Base-by-base conservation (phyloP, 1,140 invertebrate species). In the Atopsyche davidsoni region DNA sequence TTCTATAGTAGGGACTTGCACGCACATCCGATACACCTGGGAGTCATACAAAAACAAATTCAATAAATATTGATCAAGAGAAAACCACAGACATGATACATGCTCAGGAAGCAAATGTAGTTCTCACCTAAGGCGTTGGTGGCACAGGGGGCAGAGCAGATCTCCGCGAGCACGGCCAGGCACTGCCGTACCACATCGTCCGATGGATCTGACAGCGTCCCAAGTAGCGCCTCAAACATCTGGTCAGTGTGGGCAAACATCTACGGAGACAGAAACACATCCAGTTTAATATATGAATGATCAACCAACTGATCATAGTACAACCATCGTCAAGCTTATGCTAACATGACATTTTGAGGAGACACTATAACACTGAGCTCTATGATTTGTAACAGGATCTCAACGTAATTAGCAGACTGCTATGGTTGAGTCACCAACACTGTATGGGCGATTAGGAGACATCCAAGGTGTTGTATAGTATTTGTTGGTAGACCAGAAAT, bases 141-240 rank as follows among this genome's bases (percentile, higher is more conserved):
- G 36, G 46, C 54, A 34, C 45, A 46, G 21, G 72, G 65, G 53
- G 73, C 75, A n/a, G 84, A 82, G 56, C 86, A 79, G 67, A 97
- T 87, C 75, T 94, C 87, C 3, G 93, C 87, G 45, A 97, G 78
- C 10, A 96, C 91, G 57, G 93, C 87, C 17, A 97, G 73, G 62
- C 85, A 86, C 62, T 94, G 81, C 24, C 94, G 79, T 10, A 96
- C 92, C 21, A 96, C 92, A 73, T 98, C 91, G 68, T 98, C 93
- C 0, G 92, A 86, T 41, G 81, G 79, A 75, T 98, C 95, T 11
- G 87, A 85, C 3, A 99, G 73, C 3, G 86, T 86, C 50, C 81
- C 80, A 64, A 97, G 78, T 14, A 96, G 70, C 34, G 87, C 82
- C 10, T 85, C 84, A 73, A 96, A 96, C 43, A 98, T 75, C 51